Evolutionary conservation across 2,113 vertebrate genomes (phyloP).

Genomic region (Plestiodon gilberti): DNA sequence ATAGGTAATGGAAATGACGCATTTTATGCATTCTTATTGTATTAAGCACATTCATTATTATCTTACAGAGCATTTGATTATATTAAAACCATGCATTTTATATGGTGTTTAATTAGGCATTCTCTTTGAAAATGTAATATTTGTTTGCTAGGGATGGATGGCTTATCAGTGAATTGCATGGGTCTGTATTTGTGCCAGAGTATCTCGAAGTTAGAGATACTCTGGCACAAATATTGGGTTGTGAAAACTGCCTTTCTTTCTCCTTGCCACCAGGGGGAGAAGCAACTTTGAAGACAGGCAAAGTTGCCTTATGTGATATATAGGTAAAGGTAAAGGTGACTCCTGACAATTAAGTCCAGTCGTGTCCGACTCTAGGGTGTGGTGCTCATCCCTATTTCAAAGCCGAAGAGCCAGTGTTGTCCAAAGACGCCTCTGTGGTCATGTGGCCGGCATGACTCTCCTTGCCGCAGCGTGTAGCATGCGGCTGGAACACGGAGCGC

Average conservation of each 20-base stretch:
- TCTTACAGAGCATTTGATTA: fast-evolving
- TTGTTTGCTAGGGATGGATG: background rate
- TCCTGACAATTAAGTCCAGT: too few relatives aligned
- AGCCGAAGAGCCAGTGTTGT: too few relatives aligned
- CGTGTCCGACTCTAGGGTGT: too few relatives aligned
- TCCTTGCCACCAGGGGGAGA: background rate
- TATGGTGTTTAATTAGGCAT: fast-evolving
- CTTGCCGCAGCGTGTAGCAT: too few relatives aligned
- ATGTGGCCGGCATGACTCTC: too few relatives aligned
- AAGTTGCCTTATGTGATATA: too few relatives aligned
- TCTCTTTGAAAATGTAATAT: background rate
- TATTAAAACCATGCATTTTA: fast-evolving
- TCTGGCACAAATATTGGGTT: background rate
- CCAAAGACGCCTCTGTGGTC: too few relatives aligned
- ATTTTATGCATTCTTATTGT: background rate
- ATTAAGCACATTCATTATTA: background rate
- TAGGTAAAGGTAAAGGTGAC: too few relatives aligned
- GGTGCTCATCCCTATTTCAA: too few relatives aligned
- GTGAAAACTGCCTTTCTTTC: background rate
- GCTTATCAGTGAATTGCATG: background rate
- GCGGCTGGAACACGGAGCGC: too few relatives aligned
- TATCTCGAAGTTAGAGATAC: background rate
- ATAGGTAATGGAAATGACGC: background rate
- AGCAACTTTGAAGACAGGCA: background rate
- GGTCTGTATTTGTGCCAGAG: background rate